These are phyloP conservation scores for Chunga burmeisteri DNA, from an alignment of 2,113 vertebrate genomes.

Conservation along the genomic window DNA sequence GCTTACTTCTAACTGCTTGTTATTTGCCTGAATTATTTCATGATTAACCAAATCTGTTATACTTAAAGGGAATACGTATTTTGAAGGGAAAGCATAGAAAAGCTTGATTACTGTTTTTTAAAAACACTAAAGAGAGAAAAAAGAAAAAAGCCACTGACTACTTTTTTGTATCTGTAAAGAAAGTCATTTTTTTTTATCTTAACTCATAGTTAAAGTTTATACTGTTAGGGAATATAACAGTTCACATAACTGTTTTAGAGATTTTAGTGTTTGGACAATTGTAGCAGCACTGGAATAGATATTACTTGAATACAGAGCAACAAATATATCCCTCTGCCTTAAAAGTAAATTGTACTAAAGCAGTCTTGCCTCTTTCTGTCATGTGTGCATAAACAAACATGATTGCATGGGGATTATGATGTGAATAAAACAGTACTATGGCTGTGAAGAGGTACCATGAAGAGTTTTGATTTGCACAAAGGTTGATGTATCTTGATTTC, in stretches of 20 bases:
- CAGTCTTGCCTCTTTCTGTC: not conserved
- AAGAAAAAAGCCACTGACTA: no score
- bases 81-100: not conserved
- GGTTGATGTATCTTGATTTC: not conserved
- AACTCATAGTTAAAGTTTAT: not conserved
- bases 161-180: not conserved
- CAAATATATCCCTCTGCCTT: not conserved
- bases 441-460: not conserved
- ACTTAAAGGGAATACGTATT: not conserved
- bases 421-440: not conserved
- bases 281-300: not conserved
- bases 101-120: not conserved
- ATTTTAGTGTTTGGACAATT: not conserved
- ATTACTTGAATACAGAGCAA: not conserved
- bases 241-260: not conserved
- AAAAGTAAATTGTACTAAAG: not conserved
- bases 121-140: not conserved
- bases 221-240: not conserved
- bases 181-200: not conserved
- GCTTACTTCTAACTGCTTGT: not conserved
- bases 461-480: not conserved
- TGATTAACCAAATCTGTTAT: not conserved
- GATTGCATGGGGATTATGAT: not conserved
- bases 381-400: not conserved
- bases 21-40: not conserved